phyloP scores from a whole-genome alignment of 2,797 vertebrate species.

The Passerculus sandwichensis region DNA sequence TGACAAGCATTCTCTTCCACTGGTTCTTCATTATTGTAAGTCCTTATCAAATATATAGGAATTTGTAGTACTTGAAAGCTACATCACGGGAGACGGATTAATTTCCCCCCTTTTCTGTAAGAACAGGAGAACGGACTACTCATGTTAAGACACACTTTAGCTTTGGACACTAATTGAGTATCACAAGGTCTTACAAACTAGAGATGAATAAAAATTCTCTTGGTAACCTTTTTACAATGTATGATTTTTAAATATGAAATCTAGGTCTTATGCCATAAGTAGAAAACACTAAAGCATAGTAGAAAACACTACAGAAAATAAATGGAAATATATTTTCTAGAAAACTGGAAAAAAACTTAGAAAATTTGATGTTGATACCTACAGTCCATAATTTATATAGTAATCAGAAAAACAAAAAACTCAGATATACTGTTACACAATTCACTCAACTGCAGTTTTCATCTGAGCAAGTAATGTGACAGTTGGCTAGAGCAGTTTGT shows the following conservation, averaged over 20 bases:
- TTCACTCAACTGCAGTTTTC: background rate
- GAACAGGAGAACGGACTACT: background rate
- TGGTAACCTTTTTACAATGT: background rate
- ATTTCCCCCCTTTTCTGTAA: background rate
- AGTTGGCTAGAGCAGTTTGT: background rate
- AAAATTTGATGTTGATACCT: background rate
- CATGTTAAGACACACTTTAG: background rate
- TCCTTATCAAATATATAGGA: background rate
- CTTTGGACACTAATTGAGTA: background rate
- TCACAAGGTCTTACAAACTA: background rate
- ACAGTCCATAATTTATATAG: background rate
- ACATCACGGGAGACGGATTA: background rate
- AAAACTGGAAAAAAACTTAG: background rate
- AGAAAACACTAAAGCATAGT: background rate
- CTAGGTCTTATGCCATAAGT: background rate
- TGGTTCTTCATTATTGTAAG: background rate
- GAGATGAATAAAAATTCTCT: background rate
- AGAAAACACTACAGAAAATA: background rate
- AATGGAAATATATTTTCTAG: background rate
- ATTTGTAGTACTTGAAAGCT: background rate
- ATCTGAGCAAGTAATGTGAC: background rate
- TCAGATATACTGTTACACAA: background rate
- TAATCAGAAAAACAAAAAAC: background rate
- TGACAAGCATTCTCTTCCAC: background rate
- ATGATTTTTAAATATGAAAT: background rate